Evolutionary conservation across 2,888 invertebrate species (phyloP), one percentile per base, ranked within the genome.

Genomic region (Mythimna loreyi): DNA sequence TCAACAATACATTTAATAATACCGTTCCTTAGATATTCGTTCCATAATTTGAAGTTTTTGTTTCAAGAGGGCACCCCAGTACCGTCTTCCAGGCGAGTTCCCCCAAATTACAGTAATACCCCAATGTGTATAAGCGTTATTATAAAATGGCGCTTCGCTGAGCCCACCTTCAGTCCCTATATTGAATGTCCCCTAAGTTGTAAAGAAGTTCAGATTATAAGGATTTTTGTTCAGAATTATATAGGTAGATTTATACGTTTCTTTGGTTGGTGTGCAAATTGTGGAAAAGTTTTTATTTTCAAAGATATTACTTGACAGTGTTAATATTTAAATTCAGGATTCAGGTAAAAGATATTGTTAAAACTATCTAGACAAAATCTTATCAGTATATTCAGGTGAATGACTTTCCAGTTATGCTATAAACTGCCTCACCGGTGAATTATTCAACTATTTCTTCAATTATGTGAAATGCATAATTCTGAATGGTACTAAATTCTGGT

Each of bases 81-180:
- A 67, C 73, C 65, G 66, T 69, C 78, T 85, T 83, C 83, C 83
- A 82, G 81, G 74, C 82, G 83, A 83, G 79, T 84, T 84, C 82
- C 80, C 82, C 81, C 83, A 86, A 86, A 87, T 87, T 87, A 87
- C 84, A 80, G 84, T 83, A 82, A 83, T 85, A 82, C 84, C 84
- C 84, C 72, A 72, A 81, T 77, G 81, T 84, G 75, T 82, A 78
- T 72, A 77, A 79, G 74, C 81, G 72, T 81, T 83, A 82, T 82
- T 82, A 84, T 79, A 84, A 82, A 81, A 72, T 59, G 67, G 72
- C 60, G 73, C 68, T 70, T 55, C 66, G 73, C 53, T 78, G 72
- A 80, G 75, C 83, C 65, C 70, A 83, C 80, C 72, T 81, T 73
- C 62, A 72, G 72, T 65, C 75, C 75, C 36, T 66, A 67, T 84